Evolutionary conservation across 1,140 invertebrate genomes (phyloP).

Genomic region (Drosophila pallidifrons): DNA sequence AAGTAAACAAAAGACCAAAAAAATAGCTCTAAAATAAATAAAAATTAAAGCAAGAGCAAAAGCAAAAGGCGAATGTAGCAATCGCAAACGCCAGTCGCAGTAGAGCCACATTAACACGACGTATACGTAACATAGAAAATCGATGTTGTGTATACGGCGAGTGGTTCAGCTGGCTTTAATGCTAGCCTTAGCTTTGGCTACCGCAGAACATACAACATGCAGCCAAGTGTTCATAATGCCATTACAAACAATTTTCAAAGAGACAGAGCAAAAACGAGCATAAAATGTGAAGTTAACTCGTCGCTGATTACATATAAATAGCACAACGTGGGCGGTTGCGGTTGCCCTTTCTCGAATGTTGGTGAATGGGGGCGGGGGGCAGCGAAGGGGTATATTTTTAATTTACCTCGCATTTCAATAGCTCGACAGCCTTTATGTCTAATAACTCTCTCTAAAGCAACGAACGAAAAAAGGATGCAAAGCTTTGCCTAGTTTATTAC

Average conservation of each 20-base stretch:
- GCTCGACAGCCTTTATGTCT: slow-evolving; percentile 19
- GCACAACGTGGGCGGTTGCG: slow-evolving; percentile 38
- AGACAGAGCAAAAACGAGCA: slow-evolving; percentile 43
- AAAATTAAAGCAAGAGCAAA: slow-evolving; percentile 44
- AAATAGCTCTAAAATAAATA: slow-evolving; percentile 59
- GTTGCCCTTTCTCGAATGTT: not conserved
- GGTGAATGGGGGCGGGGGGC: not conserved
- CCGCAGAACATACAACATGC: slow-evolving; percentile 34
- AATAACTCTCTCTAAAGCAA: slow-evolving; percentile 8
- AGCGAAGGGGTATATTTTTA: slow-evolving; percentile 21
- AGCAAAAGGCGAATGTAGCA: not conserved
- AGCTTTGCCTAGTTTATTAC: slow-evolving; percentile 16
- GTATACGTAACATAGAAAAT: slow-evolving; percentile 41
- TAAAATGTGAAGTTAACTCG: slow-evolving; percentile 53
- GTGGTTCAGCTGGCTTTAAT: slow-evolving; percentile 19
- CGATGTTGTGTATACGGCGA: slow-evolving; percentile 49
- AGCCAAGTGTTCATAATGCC: slow-evolving; percentile 73
- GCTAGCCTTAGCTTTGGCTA: slow-evolving; percentile 14
- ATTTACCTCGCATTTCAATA: slow-evolving; percentile 61
- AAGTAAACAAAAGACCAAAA: slow-evolving; percentile 37
- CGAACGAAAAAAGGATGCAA: not conserved
- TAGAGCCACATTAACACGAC: slow-evolving; percentile 8
- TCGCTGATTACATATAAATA: slow-evolving; percentile 68
- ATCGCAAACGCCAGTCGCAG: not conserved
- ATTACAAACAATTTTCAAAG: slow-evolving; percentile 66